A percentile compares a stretch with the other conserved stretches of the same genome.
Conservation (phyloP, 2,888 invertebrate genomes). For the Trichogramma dendrolimi region DNA sequence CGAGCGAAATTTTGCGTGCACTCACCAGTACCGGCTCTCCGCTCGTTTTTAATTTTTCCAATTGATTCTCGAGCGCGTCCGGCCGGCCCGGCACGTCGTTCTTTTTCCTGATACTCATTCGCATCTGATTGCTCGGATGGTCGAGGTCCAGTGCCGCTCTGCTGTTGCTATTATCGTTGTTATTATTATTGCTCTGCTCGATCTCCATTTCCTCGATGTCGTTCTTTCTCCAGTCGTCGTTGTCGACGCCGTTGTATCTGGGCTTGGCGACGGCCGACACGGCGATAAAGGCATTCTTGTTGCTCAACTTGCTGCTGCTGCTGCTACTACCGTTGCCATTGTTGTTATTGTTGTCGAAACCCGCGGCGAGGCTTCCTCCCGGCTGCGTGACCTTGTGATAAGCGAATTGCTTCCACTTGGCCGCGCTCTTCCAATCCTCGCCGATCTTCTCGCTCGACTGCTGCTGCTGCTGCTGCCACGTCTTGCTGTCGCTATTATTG, state of each 20-base stretch:
- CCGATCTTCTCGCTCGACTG: constrained; percentile 20
- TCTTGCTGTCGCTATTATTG: neutral
- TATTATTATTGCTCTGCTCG: constrained; percentile 39
- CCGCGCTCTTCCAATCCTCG: constrained; percentile 39
- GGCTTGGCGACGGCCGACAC: constrained; percentile 44
- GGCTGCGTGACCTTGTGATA: constrained; percentile 43
- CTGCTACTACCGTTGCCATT: neutral
- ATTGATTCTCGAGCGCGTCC: constrained; percentile 43
- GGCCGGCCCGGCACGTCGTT: constrained; percentile 30
- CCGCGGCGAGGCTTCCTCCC: too few species aligned
- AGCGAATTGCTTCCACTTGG: constrained; percentile 47
- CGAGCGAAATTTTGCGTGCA: neutral
- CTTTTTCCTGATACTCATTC: constrained; percentile 39
- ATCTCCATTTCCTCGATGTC: constrained; percentile 40
- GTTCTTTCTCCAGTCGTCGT: constrained; percentile 45
- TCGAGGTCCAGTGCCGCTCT: constrained; percentile 32
- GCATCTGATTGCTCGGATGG: constrained; percentile 37
- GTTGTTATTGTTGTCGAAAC: constrained; percentile 6
- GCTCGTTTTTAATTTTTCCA: constrained; percentile 40
- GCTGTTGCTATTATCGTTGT: constrained; percentile 15
- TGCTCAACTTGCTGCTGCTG: neutral
- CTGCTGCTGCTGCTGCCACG: constrained; percentile 31
- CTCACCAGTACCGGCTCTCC: constrained; percentile 17
- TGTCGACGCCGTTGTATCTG: constrained; percentile 42
- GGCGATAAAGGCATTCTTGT: constrained; percentile 46